Evolutionary conservation across 2,113 vertebrate species (phyloP).

Genomic region (Catharus minimus): DNA sequence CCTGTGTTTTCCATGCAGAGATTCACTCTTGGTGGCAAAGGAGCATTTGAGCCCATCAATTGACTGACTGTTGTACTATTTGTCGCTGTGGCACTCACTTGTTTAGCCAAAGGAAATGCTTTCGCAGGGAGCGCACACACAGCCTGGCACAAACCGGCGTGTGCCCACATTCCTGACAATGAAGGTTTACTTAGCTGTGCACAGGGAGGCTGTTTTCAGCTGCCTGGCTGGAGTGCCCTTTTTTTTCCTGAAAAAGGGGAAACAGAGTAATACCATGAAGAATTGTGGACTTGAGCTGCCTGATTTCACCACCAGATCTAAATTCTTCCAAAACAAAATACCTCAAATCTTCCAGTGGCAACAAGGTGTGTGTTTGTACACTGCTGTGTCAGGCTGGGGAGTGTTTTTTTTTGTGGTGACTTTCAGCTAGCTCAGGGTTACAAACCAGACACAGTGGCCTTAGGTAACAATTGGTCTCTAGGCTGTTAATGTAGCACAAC

Average conservation of each 20-base stretch:
- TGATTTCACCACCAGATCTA: slow-evolving; percentile 9
- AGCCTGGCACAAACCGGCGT: neutral
- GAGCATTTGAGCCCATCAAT: neutral
- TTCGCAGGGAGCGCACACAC: neutral
- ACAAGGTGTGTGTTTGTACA: slow-evolving; percentile 7
- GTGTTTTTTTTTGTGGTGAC: neutral
- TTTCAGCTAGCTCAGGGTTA: neutral
- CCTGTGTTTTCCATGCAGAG: neutral
- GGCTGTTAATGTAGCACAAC: neutral
- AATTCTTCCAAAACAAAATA: slow-evolving; percentile 57
- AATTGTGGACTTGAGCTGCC: neutral
- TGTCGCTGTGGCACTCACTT: neutral
- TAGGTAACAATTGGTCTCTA: neutral
- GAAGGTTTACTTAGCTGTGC: slow-evolving; percentile 40
- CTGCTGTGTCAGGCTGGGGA: neutral
- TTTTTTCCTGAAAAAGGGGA: slow-evolving; percentile 19
- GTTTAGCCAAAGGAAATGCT: slow-evolving; percentile 49
- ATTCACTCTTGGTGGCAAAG: neutral
- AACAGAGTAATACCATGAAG: neutral
- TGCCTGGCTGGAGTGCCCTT: neutral
- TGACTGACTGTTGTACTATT: slow-evolving; percentile 30
- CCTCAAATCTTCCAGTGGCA: slow-evolving; percentile 19
- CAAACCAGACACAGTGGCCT: neutral
- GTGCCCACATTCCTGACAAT: slow-evolving; percentile 24
- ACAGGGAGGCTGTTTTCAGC: neutral